Evolutionary conservation across 2,797 vertebrate genomes (phyloP).

Genomic region (Hephaestus fuliginosus): DNA sequence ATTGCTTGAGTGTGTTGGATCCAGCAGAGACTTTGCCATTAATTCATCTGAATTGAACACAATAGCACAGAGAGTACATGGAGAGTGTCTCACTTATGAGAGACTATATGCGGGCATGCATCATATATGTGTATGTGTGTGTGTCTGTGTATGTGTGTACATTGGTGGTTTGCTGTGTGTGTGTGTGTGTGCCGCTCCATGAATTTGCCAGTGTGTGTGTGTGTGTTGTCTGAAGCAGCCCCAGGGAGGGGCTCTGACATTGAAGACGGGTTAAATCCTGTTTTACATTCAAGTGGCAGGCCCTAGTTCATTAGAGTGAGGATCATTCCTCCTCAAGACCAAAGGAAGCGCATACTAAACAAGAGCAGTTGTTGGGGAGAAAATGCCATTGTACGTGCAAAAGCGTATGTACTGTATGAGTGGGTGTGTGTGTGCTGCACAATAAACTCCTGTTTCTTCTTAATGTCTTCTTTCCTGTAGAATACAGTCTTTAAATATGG

Average conservation of each 20-base stretch:
- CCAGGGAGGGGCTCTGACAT: slow-evolving; percentile 90
- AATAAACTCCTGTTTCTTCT: slow-evolving; percentile 57
- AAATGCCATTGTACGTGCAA: slow-evolving; percentile 84
- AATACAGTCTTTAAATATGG: slow-evolving; percentile 31
- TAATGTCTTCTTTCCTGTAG: slow-evolving; percentile 39
- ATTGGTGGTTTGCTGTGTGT: slow-evolving; percentile 24
- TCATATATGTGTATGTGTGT: slow-evolving; percentile 1
- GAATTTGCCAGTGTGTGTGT: slow-evolving; percentile 58
- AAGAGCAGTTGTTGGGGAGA: slow-evolving; percentile 89
- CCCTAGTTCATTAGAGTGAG: slow-evolving; percentile 91
- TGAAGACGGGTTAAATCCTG: slow-evolving; percentile 92
- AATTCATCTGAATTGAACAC: slow-evolving; percentile 75
- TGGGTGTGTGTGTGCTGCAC: slow-evolving; percentile 39
- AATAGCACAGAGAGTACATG: slow-evolving; percentile 53
- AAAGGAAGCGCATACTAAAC: slow-evolving; percentile 91
- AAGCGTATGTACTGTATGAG: slow-evolving; percentile 72
- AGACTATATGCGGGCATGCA: slow-evolving; percentile 47
- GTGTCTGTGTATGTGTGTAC: slow-evolving; percentile 18
- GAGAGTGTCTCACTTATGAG: slow-evolving; percentile 57
- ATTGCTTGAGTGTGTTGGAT: slow-evolving; percentile 25
- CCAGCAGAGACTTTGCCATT: slow-evolving; percentile 46
- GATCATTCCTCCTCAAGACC: slow-evolving; percentile 91
- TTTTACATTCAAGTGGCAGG: slow-evolving; percentile 92
- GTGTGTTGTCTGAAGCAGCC: slow-evolving; percentile 88
- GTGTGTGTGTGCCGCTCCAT: slow-evolving; percentile 27